These are phyloP conservation scores for Euspilapteryx auroguttella DNA, from an alignment of 2,888 invertebrate genomes.

Conservation along the genomic window DNA sequence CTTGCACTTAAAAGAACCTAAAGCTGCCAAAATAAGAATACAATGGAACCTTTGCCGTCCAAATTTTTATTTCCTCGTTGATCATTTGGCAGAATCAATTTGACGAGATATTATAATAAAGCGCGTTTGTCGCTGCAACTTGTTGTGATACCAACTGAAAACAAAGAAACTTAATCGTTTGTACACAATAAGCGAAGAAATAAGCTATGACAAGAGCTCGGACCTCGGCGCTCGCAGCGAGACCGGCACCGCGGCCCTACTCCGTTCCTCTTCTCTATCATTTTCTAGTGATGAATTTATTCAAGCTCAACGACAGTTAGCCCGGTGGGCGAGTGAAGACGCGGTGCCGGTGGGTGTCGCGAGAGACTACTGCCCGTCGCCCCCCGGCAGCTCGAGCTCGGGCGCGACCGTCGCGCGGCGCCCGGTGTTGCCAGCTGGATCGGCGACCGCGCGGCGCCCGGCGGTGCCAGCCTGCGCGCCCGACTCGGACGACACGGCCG, in stretches of 20 bases:
- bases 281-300: slow-evolving; percentile 97
- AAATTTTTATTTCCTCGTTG: no score
- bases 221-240: slow-evolving; percentile 8
- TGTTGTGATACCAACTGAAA: no score
- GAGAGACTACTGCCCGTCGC: slow-evolving; percentile 16
- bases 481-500: slow-evolving; percentile 24
- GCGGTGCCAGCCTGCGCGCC: slow-evolving; percentile 20
- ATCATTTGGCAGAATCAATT: no score
- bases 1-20: no score
- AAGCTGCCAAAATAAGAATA: no score
- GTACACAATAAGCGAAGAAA: no score
- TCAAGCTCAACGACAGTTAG: slow-evolving; percentile 96
- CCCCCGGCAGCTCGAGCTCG: slow-evolving; percentile 50
- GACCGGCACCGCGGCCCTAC: slow-evolving; percentile 14
- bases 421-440: slow-evolving; percentile 48
- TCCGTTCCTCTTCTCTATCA: slow-evolving; percentile 79
- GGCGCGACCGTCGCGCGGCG: no score
- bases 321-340: slow-evolving; percentile 93
- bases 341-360: slow-evolving; percentile 61
- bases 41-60: no score
- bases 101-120: no score
- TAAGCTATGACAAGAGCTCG: no score
- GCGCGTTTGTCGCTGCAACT: no score
- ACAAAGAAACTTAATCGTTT: no score
- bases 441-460: slow-evolving; percentile 43